phyloP scores from a whole-genome alignment of 2,888 invertebrate species.

The Noctua fimbriata region DNA sequence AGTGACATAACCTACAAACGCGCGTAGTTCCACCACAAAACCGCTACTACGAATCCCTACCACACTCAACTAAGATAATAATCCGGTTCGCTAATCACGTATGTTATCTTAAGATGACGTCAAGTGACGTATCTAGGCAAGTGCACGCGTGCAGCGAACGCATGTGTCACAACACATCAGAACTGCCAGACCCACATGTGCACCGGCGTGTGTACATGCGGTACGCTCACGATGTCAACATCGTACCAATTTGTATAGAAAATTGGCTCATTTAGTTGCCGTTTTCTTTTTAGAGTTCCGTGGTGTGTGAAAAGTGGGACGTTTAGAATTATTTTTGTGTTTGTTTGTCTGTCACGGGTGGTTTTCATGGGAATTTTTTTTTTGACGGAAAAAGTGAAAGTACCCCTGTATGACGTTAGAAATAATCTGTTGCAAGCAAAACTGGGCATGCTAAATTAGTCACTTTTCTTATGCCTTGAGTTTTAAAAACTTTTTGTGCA shows the following conservation, averaged over 20 bases:
- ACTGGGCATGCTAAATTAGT: background rate
- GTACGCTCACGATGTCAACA: constrained; percentile 50
- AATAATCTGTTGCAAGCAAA: background rate
- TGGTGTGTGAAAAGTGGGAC: background rate
- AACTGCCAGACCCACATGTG: constrained; percentile 51
- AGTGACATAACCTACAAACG: background rate
- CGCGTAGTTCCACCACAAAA: background rate
- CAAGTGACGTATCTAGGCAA: constrained; percentile 62
- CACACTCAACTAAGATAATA: constrained; percentile 21
- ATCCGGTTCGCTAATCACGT: constrained; percentile 51
- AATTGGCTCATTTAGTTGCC: constrained; percentile 22
- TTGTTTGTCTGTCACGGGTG: background rate
- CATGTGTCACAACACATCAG: constrained; percentile 63
- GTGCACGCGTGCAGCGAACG: constrained; percentile 55
- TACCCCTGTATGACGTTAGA: background rate
- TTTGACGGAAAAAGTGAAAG: background rate
- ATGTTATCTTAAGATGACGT: constrained; percentile 58
- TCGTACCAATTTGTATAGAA: constrained; percentile 28
- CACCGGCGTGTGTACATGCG: constrained; percentile 39
- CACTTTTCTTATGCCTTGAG: background rate
- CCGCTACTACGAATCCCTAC: constrained; percentile 5
- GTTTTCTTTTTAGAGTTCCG: constrained; percentile 40
- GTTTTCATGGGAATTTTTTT: background rate
- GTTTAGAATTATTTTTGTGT: background rate
- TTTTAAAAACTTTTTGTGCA: background rate